phyloP scores from a whole-genome alignment of 2,113 vertebrate species.

The Anthoscopus minutus region DNA sequence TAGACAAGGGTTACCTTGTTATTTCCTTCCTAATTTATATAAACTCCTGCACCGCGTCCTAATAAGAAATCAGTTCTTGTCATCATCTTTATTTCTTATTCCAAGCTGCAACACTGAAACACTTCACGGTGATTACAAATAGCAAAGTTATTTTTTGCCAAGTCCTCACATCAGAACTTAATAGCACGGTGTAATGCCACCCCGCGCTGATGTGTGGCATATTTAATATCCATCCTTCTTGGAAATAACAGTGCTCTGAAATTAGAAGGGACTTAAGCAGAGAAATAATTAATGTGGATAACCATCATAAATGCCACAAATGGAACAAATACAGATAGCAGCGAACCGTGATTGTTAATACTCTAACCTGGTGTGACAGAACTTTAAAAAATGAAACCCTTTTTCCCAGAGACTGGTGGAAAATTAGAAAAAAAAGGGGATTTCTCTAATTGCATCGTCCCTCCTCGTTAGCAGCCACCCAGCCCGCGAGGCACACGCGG shows the following conservation, averaged over 20 bases:
- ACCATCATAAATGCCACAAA: slow-evolving; percentile 65
- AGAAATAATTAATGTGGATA: slow-evolving; percentile 75
- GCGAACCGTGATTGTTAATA: slow-evolving; percentile 58
- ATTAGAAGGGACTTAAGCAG: slow-evolving; percentile 73
- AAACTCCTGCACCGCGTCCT: slow-evolving; percentile 20
- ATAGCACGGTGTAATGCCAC: slow-evolving; percentile 67
- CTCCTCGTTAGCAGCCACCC: background rate
- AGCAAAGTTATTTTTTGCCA: slow-evolving; percentile 69
- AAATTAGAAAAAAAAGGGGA: background rate
- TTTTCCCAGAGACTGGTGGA: background rate
- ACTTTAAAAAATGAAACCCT: slow-evolving; percentile 43
- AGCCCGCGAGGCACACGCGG: fast-evolving
- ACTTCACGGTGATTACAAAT: slow-evolving; percentile 68
- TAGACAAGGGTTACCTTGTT: slow-evolving; percentile 20
- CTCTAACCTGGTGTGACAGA: slow-evolving; percentile 68
- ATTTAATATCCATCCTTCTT: slow-evolving; percentile 75
- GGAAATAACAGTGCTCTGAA: slow-evolving; percentile 69
- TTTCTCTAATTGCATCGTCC: background rate
- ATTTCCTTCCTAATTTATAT: slow-evolving; percentile 36
- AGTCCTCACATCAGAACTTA: slow-evolving; percentile 65
- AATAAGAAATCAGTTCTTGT: slow-evolving; percentile 62
- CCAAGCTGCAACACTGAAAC: slow-evolving; percentile 56
- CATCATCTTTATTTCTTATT: slow-evolving; percentile 59
- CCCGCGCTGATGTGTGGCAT: slow-evolving; percentile 71
- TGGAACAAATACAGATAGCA: slow-evolving; percentile 69